These are phyloP conservation scores for Glandiceps talaboti DNA, from an alignment of 53 echinoderm and acorn worm genomes.

Conservation along the genomic window DNA sequence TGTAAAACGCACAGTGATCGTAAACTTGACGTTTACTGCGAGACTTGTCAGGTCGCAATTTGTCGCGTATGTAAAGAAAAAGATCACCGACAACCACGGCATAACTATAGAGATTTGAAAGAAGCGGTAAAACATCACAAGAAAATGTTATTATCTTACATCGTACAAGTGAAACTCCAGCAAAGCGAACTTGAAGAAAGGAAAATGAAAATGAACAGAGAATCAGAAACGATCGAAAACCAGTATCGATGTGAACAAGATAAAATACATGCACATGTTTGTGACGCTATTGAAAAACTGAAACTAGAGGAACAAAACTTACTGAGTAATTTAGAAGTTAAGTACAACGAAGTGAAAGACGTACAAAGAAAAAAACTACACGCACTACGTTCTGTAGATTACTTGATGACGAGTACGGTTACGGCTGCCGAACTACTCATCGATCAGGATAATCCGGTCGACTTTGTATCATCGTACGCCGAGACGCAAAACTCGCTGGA, in stretches of 20 bases:
- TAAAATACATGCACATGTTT: background rate
- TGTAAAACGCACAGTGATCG: background rate
- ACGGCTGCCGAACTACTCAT: background rate
- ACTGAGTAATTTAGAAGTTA: background rate
- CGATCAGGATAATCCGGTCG: background rate
- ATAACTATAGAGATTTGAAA: background rate
- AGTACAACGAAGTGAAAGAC: background rate
- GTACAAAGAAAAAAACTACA: no score
- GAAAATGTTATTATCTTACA: background rate
- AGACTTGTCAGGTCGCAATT: background rate
- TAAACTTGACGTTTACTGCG: background rate
- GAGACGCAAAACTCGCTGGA: background rate
- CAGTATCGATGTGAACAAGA: background rate
- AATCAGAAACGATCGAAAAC: background rate
- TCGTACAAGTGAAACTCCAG: background rate
- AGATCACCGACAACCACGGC: background rate
- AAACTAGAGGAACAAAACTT: background rate
- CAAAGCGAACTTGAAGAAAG: background rate
- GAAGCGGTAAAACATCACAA: background rate
- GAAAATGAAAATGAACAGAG: background rate
- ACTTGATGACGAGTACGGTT: background rate
- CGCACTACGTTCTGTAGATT: background rate
- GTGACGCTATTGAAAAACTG: background rate
- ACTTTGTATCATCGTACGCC: background rate
- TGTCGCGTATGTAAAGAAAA: background rate